Conservation (phyloP, 2,797 vertebrate species). For the Myioborus miniatus region DNA sequence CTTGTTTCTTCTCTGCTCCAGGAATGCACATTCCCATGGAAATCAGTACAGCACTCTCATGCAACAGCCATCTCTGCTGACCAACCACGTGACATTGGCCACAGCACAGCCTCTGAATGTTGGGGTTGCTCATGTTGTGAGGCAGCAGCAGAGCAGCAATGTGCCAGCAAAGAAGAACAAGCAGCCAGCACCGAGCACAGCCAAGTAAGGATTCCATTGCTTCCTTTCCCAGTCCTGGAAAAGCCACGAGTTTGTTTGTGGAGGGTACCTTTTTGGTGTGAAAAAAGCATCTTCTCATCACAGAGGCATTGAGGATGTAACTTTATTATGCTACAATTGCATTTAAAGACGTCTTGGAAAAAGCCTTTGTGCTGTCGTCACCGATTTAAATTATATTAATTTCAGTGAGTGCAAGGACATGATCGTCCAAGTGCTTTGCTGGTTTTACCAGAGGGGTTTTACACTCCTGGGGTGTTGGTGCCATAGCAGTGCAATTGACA, state of each 20-base stretch:
- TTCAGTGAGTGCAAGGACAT: neutral
- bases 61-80: conserved; percentile 86
- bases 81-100: conserved; percentile 81
- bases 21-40: conserved; percentile 86
- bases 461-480: neutral
- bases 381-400: neutral
- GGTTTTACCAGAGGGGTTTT: neutral
- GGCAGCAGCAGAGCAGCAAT: conserved; percentile 85
- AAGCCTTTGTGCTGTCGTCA: neutral
- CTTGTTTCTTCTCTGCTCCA: conserved; percentile 9
- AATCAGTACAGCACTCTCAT: conserved; percentile 85
- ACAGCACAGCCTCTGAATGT: conserved; percentile 83
- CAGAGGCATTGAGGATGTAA: neutral
- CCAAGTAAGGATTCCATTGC: conserved; percentile 80
- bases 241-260: neutral
- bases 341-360: neutral
- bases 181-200: conserved; percentile 77
- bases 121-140: conserved; percentile 81
- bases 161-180: conserved; percentile 87
- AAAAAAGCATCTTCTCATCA: neutral
- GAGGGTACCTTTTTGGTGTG: neutral
- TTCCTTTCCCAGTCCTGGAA: neutral
- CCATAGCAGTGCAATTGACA: neutral
- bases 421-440: neutral
- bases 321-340: neutral